These are phyloP conservation scores for Drosophila baimaii DNA, from an alignment of 1,140 invertebrate genomes.

Conservation along the genomic window DNA sequence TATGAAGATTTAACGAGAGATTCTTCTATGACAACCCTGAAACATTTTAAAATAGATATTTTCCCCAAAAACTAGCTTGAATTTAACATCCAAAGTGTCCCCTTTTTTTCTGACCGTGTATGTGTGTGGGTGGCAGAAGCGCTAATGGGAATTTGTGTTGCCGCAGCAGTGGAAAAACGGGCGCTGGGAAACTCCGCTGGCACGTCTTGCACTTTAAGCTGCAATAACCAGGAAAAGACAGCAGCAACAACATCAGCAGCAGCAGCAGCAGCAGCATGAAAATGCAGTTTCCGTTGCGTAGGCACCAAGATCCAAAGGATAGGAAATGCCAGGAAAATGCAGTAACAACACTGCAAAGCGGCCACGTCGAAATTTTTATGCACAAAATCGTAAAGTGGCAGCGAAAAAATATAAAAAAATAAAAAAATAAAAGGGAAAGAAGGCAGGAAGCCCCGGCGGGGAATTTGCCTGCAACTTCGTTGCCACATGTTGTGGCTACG, in stretches of 20 bases:
- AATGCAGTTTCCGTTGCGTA: conserved; percentile 62
- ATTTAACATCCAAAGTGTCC: too few relatives aligned
- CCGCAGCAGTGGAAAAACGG: conserved; percentile 1
- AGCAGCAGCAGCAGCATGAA: conserved; percentile 42
- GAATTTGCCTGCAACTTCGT: conserved; percentile 45
- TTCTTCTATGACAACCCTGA: too few relatives aligned
- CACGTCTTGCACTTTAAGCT: conserved; percentile 73
- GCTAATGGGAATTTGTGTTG: conserved; percentile 79
- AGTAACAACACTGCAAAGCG: conserved; percentile 53
- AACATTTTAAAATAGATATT: not conserved
- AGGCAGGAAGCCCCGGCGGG: not conserved
- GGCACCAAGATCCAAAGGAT: conserved; percentile 16
- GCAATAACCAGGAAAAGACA: conserved; percentile 61
- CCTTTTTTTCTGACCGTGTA: not conserved
- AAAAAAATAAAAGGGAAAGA: not conserved
- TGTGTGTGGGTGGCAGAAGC: conserved; percentile 32
- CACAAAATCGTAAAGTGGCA: conserved; percentile 52
- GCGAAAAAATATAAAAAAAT: not conserved
- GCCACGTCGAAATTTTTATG: conserved; percentile 63
- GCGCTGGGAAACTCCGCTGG: conserved; percentile 31
- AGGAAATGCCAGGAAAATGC: not conserved
- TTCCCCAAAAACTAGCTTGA: too few relatives aligned
- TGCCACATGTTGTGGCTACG: conserved; percentile 66
- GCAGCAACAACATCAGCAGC: conserved; percentile 27
- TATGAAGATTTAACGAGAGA: too few relatives aligned